Evolutionary conservation across 35 echinoderm and acorn worm genomes (phyloP), one percentile per base, ranked within the genome.

Genomic region (Holothuria glaberrima): DNA sequence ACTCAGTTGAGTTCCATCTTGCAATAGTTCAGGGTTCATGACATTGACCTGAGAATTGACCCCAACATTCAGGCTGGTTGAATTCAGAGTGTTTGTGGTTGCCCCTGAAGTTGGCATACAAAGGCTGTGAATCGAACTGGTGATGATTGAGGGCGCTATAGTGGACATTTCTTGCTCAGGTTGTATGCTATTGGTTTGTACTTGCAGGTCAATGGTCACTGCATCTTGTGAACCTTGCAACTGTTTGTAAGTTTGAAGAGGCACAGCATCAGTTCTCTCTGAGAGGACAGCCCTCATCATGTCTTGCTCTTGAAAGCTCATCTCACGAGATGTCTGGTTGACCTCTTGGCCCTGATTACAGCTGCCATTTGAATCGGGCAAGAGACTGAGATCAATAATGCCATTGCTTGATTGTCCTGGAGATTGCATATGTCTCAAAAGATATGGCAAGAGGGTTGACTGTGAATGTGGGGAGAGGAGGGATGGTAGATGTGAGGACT

Each of bases 61-160:
- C 21, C 54, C 80, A 4, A 54, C 20, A n/a, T 56, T 17, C 21
- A 84, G 80, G 56, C 28, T 84, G 21, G 18, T 56, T 29, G 80
- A 32, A 29, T 84, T 61, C 6, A 63, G 14, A 16, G 32, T 25
- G 16, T 59, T 31, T 19, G 58, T 63, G 80, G 48, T 63, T 12
- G 61, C 80, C 12, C 80, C 80, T 2, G 80, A 33, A 0, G 59
- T 56, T 9, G 80, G 80, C 26, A 61, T 46, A 24, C 80, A 84
- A 12, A 84, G 80, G 57, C 80, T 84, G 56, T 84, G 80, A 36
- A 84, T 84, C 0, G 80, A 84, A 25, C 80, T 84, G n/a, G 80
- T 84, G 3, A 84, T 84, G n/a, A 84, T 84, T 38, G 80, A 84
- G 30, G 80, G 80, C 21, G 80, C 80, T 63, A 84, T 59, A 0